Base-by-base conservation (phyloP, 2,888 invertebrate species). In the Pseudeuparius sepicola region DNA sequence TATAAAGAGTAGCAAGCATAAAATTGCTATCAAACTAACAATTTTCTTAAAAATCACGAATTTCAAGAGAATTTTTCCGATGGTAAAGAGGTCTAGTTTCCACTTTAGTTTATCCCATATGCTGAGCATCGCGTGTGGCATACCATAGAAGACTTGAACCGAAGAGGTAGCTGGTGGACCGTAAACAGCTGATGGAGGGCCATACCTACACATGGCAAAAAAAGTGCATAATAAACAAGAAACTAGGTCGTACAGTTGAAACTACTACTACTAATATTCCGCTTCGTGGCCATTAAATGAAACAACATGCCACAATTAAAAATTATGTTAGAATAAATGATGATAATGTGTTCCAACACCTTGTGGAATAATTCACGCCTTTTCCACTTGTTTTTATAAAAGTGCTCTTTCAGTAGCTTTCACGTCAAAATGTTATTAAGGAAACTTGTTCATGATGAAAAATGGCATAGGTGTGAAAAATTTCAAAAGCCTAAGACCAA, bases 1-100 rank as follows among this genome's bases (percentile, higher is more conserved):
- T 44, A 85, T 73, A 53, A 85, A 82, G 32, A 86, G 61, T 46
- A 86, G 59, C 53, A 85, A 66, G 53, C 78, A 84, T 48, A 84
- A 71, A 4, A 83, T 67, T 0, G 78, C 84, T 24, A 85, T 73
- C 60, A 85, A 83, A 48, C 83, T 82, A 37, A 86, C 76, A 32
- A 84, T 73, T 60, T 85, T 79, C 61, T 86, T 86, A 57, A 86
- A 84, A 47, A 86, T 76, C 3, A 85, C 62, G 31, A 85, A 57
- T 56, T 86, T 86, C 18, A 85, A 58, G 36, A 85, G 51, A 37
- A 85, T 70, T 61, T 85, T 85, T 1, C 80, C 80, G 34, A 83
- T 59, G 0, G 82, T 80, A 40, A 78, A 67, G 2, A 82, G 68
- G 50, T 79, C 78, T 31, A 83, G 52, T 59, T 84, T 83, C 14